Evolutionary conservation across 2,797 vertebrate species (phyloP).

Genomic region (Coreius guichenoti): DNA sequence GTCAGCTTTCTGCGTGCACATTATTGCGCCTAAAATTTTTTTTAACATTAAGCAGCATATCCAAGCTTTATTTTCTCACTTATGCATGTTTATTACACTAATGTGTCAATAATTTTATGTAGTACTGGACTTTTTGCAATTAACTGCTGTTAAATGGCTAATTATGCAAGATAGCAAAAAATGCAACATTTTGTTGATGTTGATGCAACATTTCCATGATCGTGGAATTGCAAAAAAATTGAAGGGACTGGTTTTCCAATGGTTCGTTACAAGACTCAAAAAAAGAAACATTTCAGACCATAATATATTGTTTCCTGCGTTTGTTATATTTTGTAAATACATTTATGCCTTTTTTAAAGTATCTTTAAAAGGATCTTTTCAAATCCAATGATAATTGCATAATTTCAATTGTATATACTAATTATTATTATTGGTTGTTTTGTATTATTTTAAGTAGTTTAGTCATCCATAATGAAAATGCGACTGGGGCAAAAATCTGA

Average conservation of each 20-base stretch:
- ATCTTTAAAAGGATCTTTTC: not conserved
- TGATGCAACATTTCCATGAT: no score
- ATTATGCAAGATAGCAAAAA: not conserved
- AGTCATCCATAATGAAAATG: not conserved
- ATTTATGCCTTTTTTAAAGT: not conserved
- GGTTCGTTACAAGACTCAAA: not conserved
- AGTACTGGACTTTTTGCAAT: not conserved
- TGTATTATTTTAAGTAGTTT: not conserved
- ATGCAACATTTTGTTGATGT: not conserved
- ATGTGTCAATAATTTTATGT: not conserved
- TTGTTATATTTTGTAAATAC: not conserved
- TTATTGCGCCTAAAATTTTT: not conserved
- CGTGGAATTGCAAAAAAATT: not conserved
- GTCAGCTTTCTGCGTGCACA: not conserved
- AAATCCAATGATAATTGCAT: not conserved
- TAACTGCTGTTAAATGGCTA: not conserved
- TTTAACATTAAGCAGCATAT: no score
- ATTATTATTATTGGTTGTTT: not conserved
- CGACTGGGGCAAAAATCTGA: not conserved
- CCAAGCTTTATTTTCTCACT: not conserved
- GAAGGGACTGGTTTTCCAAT: not conserved
- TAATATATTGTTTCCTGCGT: not conserved
- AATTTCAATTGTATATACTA: not conserved
- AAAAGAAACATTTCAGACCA: not conserved
- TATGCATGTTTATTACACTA: not conserved